These are phyloP conservation scores for Argynnis bischoffii DNA, from an alignment of 2,888 invertebrate species.

Conservation along the genomic window DNA sequence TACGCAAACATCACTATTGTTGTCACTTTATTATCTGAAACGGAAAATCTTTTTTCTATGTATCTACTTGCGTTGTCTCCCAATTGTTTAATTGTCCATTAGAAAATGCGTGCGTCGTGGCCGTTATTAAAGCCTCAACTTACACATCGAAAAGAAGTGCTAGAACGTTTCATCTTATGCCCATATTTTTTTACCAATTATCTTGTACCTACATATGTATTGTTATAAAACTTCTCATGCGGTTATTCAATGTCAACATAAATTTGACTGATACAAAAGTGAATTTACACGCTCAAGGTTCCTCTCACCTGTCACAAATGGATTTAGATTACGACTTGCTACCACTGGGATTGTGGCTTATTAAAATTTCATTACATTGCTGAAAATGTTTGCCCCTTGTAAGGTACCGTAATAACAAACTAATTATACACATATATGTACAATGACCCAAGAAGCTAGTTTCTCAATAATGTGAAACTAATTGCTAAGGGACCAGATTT, in stretches of 20 bases:
- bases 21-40: conserved; percentile 81
- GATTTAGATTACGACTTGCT: conserved; percentile 16
- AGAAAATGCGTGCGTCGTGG: conserved; percentile 59
- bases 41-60: conserved; percentile 81
- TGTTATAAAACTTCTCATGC: conserved; percentile 35
- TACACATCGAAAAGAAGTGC: conserved; percentile 38
- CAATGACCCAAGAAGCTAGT: too few species aligned
- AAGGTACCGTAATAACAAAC: too few species aligned
- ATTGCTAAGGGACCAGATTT: too few species aligned
- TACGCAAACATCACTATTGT: conserved; percentile 76
- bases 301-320: conserved; percentile 26
- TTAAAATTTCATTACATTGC: background rate
- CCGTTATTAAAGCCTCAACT: conserved; percentile 51
- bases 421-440: too few species aligned
- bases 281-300: conserved; percentile 34
- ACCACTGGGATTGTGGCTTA: conserved; percentile 7
- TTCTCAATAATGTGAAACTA: too few species aligned
- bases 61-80: conserved; percentile 67
- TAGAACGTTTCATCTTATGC: conserved; percentile 32
- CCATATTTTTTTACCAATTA: conserved; percentile 65
- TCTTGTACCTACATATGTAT: conserved; percentile 37
- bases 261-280: conserved; percentile 29
- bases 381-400: too few species aligned
- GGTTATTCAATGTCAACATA: conserved; percentile 25
- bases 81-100: conserved; percentile 79